Base-by-base conservation (phyloP, 2,797 vertebrate species). In the Halcyon leucocephala region DNA sequence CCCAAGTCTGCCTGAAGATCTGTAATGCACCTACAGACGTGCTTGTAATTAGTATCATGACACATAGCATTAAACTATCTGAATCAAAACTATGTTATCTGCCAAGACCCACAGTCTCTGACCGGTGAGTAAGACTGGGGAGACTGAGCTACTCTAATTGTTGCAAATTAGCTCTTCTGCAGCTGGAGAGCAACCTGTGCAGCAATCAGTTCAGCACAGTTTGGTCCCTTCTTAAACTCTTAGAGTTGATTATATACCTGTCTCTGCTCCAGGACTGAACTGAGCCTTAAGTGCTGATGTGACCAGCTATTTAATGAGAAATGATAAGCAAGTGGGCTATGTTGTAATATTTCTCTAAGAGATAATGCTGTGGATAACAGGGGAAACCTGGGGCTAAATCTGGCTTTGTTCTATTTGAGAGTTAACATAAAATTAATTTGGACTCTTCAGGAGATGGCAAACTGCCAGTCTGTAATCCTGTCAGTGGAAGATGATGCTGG, bases 401-500 rank as follows among this genome's bases (percentile, higher is more conserved):
- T 89, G 35, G 18, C 33, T 87, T 77, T 85, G 15, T 82, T 89
- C 18, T 90, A 3, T 49, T 81, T 65, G 48, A 69, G 52, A 80
- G 31, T 67, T 93, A 93, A 90, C 10, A 2, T 62, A 41, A 64
- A 89, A 44, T 84, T 70, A 65, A 80, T 90, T 69, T 67, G 85
- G 48, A 26, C 69, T 87, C 86, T 93, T 81, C 44, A 98, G 99
- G 99, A 99, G 97, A 97, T 99, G 98, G 98, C 98, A 95, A 99
- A 98, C 97, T 99, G 99, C 89, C 99, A 99, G 93, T 98, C 99
- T 1, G 99, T 99, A 86, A 99, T 99, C 95, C 98, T 99, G 41
- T 99, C 99, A 0, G 99, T 99, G 86, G 99, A 99, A 95, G 99
- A 99, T 26, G 99, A 99, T 7, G 98, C 98, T 6, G 99, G 99